Conservation (phyloP, 64 coral and sea anemone genomes). For the Acropora yongei region DNA sequence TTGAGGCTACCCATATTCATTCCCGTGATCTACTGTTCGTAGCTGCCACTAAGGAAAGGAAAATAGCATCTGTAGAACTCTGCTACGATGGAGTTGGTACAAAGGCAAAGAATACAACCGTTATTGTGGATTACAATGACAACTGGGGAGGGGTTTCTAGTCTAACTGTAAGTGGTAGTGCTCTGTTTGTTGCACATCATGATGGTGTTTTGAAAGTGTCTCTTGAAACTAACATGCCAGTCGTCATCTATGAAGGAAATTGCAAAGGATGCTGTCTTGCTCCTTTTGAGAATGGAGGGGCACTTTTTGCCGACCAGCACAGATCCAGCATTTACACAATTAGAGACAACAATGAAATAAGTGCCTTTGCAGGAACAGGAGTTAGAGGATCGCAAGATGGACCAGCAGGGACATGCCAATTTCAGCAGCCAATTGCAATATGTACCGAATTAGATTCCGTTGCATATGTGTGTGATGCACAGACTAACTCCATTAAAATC, state of each 20-base stretch:
- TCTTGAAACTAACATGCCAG: neutral
- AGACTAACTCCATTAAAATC: conserved; percentile 39
- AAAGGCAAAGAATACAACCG: neutral
- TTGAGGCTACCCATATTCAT: conserved; percentile 25
- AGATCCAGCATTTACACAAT: conserved; percentile 6
- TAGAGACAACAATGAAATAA: neutral
- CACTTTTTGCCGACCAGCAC: neutral
- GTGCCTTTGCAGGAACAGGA: conserved; percentile 10
- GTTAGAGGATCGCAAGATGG: conserved; percentile 11
- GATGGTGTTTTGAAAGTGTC: conserved; percentile 5
- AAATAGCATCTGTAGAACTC: neutral
- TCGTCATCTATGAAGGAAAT: neutral
- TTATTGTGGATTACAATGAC: neutral
- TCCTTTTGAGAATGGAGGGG: conserved; percentile 9
- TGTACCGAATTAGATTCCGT: conserved; percentile 11
- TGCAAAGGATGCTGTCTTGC: conserved; percentile 13
- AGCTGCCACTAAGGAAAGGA: neutral
- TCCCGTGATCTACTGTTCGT: neutral
- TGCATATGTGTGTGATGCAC: conserved; percentile 50
- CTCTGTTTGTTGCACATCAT: conserved; percentile 32
- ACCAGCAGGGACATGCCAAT: conserved; percentile 9
- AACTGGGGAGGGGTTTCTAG: conserved; percentile 18
- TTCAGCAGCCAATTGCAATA: conserved; percentile 22
- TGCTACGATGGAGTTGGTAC: conserved; percentile 3
- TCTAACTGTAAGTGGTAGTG: conserved; percentile 19